Evolutionary conservation across 1,140 invertebrate species (phyloP), one percentile per base, ranked within the genome.

Genomic region (Aplysia californica): DNA sequence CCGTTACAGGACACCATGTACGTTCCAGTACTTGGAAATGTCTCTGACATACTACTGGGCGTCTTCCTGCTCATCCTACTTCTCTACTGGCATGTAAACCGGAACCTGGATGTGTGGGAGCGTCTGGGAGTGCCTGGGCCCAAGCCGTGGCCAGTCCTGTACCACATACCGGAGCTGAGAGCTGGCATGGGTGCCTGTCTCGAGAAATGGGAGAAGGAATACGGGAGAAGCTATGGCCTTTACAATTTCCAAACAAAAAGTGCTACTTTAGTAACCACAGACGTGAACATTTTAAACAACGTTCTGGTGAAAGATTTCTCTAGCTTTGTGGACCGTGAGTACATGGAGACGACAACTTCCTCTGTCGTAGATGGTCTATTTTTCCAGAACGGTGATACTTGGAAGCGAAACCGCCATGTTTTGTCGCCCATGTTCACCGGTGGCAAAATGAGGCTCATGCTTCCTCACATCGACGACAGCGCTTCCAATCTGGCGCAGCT

Each of bases 281-380:
- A 68, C 66, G 6, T 68, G 38, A 36, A 31, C 21, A 18, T 68
- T 6, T 15, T 68, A 10, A 68, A 68, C 18, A 23, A 68, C 20
- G 31, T 68, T 68, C 31, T 68, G 39, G 66, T 68, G 2, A 68
- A 68, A 26, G 66, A 68, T 68, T 68, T 68, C 21, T n/a, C 39
- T 15, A 68, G 50, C 38, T 68, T 44, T 31, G 20, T 29, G 2
- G 1, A 6, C 38, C 44, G 44, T 50, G 10, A 50, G n/a, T 15
- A 50, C 44, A 50, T n/a, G 44, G n/a, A 10, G n/a, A 10, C 10
- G n/a, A 15, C n/a, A 15, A 15, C 10, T n/a, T 15, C 44, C n/a
- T 50, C 44, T 50, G 10, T 50, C n/a, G n/a, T 15, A 50, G n/a
- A 10, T 10, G 64, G 64, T 26, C 3, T 66, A 21, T 36, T n/a